Conservation (phyloP, 2,888 invertebrate genomes). For the Gisinianus flammeolus region DNA sequence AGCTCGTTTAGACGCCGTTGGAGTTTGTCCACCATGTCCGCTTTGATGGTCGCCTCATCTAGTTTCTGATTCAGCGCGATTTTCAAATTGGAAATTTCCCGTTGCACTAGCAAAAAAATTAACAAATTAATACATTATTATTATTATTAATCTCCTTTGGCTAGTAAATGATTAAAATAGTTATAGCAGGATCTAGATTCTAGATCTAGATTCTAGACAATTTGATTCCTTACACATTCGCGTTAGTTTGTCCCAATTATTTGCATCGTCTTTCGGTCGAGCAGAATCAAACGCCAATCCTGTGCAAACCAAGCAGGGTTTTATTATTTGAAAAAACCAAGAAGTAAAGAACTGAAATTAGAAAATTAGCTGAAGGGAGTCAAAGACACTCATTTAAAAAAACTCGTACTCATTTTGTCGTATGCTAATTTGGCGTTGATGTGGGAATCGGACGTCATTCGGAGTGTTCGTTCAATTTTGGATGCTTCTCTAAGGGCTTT, state of each 20-base stretch:
- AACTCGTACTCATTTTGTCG: slow-evolving; percentile 57
- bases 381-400: too few species aligned
- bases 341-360: too few species aligned
- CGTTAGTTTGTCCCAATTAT: slow-evolving; percentile 54
- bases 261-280: slow-evolving; percentile 48
- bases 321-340: too few species aligned
- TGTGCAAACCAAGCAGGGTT: too few species aligned
- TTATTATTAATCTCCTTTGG: too few species aligned
- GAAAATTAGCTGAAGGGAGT: too few species aligned
- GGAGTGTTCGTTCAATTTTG: slow-evolving; percentile 48
- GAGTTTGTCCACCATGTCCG: slow-evolving; percentile 47
- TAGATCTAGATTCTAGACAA: too few species aligned
- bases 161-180: too few species aligned
- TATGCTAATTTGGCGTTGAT: slow-evolving; percentile 52
- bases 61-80: slow-evolving; percentile 46
- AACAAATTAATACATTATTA: too few species aligned
- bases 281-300: slow-evolving; percentile 52
- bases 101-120: too few species aligned
- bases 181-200: too few species aligned
- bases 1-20: slow-evolving; percentile 50
- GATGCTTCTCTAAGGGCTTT: slow-evolving; percentile 48
- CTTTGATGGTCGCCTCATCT: slow-evolving; percentile 49
- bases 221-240: too few species aligned
- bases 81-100: slow-evolving; percentile 54
- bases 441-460: slow-evolving; percentile 48